phyloP scores from a whole-genome alignment of 2,888 invertebrate species.

The Cheilosia vernalis region DNA sequence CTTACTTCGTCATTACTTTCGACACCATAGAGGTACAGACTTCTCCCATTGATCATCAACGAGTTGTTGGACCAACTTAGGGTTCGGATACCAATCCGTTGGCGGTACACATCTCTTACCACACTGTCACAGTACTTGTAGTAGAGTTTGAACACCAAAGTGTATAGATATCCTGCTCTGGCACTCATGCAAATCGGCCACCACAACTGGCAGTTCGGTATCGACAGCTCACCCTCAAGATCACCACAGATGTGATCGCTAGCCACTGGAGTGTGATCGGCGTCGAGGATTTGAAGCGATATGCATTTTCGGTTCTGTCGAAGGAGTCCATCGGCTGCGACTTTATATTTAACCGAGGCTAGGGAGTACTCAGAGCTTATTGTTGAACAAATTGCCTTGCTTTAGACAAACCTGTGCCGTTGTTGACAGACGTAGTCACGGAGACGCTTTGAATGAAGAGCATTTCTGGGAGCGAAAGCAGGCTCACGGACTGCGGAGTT shows the following conservation, averaged over 20 bases:
- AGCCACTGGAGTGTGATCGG: constrained; percentile 16
- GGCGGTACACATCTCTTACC: constrained; percentile 45
- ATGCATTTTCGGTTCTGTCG: constrained; percentile 29
- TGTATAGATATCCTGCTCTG: constrained; percentile 45
- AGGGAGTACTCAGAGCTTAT: background rate
- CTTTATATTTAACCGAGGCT: constrained; percentile 36
- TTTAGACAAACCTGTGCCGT: constrained; percentile 39
- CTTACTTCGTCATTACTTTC: constrained; percentile 12
- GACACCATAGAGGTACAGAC: constrained; percentile 34
- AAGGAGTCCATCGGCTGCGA: constrained; percentile 33
- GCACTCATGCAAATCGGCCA: constrained; percentile 44
- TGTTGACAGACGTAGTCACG: constrained; percentile 12
- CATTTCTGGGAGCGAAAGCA: constrained; percentile 36
- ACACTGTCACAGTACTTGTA: constrained; percentile 48
- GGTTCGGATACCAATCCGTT: constrained; percentile 44
- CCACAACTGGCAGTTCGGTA: constrained; percentile 46
- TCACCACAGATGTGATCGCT: background rate
- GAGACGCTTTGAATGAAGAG: constrained; percentile 36
- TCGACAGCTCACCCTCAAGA: constrained; percentile 33
- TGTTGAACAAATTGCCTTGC: accelerated
- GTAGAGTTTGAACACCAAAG: constrained; percentile 35
- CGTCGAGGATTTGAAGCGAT: constrained; percentile 36
- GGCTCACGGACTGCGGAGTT: constrained; percentile 33
- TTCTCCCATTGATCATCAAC: constrained; percentile 39
- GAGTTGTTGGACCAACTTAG: constrained; percentile 47